These are phyloP conservation scores for Ophiothrix spiculata DNA, from an alignment of 35 echinoderm and acorn worm genomes.

Conservation along the genomic window DNA sequence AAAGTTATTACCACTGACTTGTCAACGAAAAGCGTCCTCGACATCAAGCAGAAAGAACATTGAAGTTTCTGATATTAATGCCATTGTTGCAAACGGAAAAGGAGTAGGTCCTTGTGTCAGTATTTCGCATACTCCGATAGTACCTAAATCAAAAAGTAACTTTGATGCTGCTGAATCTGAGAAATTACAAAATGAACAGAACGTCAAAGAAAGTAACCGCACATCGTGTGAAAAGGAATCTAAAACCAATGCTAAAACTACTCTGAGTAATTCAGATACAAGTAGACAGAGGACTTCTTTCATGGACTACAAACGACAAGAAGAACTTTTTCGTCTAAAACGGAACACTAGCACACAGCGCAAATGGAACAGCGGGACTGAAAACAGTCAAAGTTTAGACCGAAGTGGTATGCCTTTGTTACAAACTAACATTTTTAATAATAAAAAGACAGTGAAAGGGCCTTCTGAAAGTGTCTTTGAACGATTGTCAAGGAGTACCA, in stretches of 20 bases:
- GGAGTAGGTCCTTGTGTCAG: background rate
- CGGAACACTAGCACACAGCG: background rate
- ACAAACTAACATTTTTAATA: background rate
- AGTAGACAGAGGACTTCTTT: background rate
- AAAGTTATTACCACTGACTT: background rate
- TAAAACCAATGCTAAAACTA: no score
- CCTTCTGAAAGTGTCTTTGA: slow-evolving; percentile 5
- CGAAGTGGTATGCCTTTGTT: background rate
- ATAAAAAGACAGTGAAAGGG: background rate
- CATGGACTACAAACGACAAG: background rate
- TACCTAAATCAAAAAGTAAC: no score
- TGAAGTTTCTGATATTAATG: background rate
- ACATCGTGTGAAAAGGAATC: no score
- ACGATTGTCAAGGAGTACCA: background rate
- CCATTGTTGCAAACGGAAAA: background rate
- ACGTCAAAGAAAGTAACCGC: background rate
- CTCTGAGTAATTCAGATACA: no score
- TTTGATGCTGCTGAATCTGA: no score
- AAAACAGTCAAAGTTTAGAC: background rate
- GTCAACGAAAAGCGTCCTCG: background rate
- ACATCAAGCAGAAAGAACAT: background rate
- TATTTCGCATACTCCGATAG: no score
- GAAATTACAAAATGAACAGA: background rate
- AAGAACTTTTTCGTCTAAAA: background rate
- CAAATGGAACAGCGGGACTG: background rate